A percentile compares a stretch with the other conserved stretches of the same genome.
Evolutionary conservation across 2,113 vertebrate genomes (phyloP).

Genomic region (Hipposideros armiger): DNA sequence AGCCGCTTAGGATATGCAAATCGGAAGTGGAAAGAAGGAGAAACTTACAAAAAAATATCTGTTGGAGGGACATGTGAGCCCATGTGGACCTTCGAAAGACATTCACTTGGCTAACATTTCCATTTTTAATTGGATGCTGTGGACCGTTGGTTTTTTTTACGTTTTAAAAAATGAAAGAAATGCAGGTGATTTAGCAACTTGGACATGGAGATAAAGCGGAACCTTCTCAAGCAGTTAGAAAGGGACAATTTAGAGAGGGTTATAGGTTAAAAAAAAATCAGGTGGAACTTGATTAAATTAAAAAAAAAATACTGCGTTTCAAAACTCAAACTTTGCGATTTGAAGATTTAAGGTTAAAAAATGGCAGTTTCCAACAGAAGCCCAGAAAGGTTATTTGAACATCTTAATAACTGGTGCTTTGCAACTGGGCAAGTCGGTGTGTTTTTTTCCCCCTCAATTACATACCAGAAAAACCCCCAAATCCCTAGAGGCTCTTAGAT

Average conservation of each 20-base stretch:
- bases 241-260: not conserved
- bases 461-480: slow-evolving; percentile 51
- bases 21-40: not conserved
- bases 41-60: not conserved
- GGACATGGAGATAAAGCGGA: not conserved
- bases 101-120: not conserved
- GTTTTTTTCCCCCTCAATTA: not conserved
- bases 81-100: not conserved
- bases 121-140: not conserved
- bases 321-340: not conserved
- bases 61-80: not conserved
- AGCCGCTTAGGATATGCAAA: not conserved
- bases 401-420: not conserved
- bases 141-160: not conserved
- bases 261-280: not conserved
- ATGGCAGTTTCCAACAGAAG: not conserved
- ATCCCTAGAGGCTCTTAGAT: not conserved
- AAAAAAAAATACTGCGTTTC: not conserved
- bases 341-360: not conserved
- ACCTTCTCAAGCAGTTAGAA: not conserved
- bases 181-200: not conserved
- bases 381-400: slow-evolving; percentile 13
- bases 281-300: not conserved
- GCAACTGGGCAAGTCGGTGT: not conserved
- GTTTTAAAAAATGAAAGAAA: not conserved